phyloP scores from a whole-genome alignment of 2,113 vertebrate species.

The Sphyrna mokarran region DNA sequence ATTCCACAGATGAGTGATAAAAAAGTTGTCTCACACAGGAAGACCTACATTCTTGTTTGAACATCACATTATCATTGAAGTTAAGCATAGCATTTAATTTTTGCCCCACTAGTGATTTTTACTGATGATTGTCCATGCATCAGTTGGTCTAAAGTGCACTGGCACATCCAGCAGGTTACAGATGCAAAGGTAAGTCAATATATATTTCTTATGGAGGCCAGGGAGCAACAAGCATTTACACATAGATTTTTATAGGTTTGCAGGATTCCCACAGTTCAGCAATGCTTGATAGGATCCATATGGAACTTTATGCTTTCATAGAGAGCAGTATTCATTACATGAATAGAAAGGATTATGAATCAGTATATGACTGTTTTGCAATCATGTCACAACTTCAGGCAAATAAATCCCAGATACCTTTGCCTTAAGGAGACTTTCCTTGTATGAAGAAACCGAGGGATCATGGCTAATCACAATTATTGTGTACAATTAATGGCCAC shows the following conservation, averaged over 20 bases:
- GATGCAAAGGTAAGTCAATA: neutral
- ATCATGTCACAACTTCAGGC: neutral
- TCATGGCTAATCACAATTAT: neutral
- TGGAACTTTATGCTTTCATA: neutral
- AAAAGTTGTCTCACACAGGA: too few species aligned
- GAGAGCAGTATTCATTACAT: neutral
- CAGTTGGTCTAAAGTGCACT: neutral
- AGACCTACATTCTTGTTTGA: too few species aligned
- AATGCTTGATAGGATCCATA: neutral
- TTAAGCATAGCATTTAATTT: neutral
- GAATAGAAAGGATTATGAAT: neutral
- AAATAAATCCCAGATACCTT: neutral
- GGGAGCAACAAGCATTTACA: neutral
- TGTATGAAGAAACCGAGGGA: neutral
- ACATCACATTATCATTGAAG: neutral
- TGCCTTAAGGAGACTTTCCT: neutral
- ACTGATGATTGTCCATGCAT: neutral
- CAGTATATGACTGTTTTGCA: neutral
- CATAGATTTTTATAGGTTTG: neutral
- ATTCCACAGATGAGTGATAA: too few species aligned
- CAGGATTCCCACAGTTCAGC: neutral
- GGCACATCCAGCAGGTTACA: neutral
- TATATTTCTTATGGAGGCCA: neutral
- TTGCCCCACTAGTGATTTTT: neutral
- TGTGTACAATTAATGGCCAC: neutral